Evolutionary conservation across 2,888 invertebrate genomes (phyloP), one percentile per base, ranked within the genome.

Genomic region (Lasioglossum malachurum): DNA sequence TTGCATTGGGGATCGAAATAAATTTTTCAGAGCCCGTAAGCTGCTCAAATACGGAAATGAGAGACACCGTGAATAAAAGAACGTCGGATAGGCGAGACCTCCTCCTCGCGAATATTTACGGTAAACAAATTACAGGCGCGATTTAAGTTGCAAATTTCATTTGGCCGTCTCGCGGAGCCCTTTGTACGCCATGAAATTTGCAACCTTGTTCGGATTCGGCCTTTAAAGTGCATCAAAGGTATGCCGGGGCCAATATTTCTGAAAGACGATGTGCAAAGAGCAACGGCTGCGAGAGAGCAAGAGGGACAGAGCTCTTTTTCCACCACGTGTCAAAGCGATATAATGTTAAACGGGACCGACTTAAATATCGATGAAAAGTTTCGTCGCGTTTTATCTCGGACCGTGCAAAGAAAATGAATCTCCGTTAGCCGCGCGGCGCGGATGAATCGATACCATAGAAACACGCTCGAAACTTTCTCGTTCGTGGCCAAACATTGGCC

Each of bases 291-390:
- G 16, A 41, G 67, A 27, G 23, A 57, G 27, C 12, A 12, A 57
- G 27, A n/a, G 35, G 19, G 27, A 41, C 23, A 16, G 23, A 31
- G 67, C 27, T 74, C 35, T 74, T 57, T 60, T 60, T 64, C 57
- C 49, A 4, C 16, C 44, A 41, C 38, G 75, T 53, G 75, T 82
- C 75, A 82, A 78, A 81, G 77, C 8, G 69, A 75, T 31, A 38
- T 60, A 82, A 69, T n/a, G 77, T 77, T 74, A 73, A 77, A 46
- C 75, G 38, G 74, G 19, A 38, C 64, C 49, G 27, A 79, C 79
- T 67, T 46, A 72, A 83, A 83, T 76, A 83, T 72, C 83, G 46
- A 31, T 27, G 35, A 19, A 69, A 83, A 83, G 46, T 83, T 80
- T 60, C 27, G n/a, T 5, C n/a, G 2, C 16, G 41, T 57, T 77